These are phyloP conservation scores for Grapholita molesta DNA, from an alignment of 1,140 invertebrate species.

Conservation along the genomic window DNA sequence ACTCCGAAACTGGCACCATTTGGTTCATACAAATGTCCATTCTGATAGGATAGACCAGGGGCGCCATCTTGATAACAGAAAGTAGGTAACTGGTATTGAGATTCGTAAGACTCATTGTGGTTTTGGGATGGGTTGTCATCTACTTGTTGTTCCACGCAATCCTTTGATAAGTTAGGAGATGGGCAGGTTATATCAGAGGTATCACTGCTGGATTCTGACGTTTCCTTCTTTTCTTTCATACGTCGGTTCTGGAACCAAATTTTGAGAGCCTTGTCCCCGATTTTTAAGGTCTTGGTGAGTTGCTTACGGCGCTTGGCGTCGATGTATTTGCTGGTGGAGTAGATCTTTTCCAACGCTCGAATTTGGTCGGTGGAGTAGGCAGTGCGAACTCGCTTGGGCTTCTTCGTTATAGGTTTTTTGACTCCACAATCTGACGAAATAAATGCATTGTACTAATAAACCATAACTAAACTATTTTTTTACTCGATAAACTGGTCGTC, in stretches of 20 bases:
- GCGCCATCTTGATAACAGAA: not conserved
- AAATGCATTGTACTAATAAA: not conserved
- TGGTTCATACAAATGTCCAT: not conserved
- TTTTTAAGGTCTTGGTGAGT: conserved; percentile 39
- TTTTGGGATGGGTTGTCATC: not conserved
- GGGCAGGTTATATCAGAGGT: conserved; percentile 12
- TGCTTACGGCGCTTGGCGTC: conserved; percentile 35
- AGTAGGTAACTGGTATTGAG: not conserved
- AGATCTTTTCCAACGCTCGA: conserved; percentile 43
- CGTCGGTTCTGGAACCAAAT: conserved; percentile 59
- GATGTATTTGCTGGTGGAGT: conserved; percentile 38
- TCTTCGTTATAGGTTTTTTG: conserved; percentile 48
- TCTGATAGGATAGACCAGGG: not conserved
- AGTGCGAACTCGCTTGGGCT: conserved; percentile 47
- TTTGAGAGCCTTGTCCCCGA: conserved; percentile 48
- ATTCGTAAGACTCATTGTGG: not conserved
- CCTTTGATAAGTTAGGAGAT: not conserved
- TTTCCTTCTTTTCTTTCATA: conserved; percentile 37
- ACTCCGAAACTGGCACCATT: conserved; percentile 20
- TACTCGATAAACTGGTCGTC: too few species aligned
- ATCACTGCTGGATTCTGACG: conserved; percentile 41
- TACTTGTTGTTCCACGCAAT: not conserved
- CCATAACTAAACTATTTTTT: not conserved
- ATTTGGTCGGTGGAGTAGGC: conserved; percentile 59
- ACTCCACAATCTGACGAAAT: conserved; percentile 30